These are phyloP conservation scores for Chromobotia macracanthus DNA, from an alignment of 2,797 vertebrate species.

Conservation along the genomic window DNA sequence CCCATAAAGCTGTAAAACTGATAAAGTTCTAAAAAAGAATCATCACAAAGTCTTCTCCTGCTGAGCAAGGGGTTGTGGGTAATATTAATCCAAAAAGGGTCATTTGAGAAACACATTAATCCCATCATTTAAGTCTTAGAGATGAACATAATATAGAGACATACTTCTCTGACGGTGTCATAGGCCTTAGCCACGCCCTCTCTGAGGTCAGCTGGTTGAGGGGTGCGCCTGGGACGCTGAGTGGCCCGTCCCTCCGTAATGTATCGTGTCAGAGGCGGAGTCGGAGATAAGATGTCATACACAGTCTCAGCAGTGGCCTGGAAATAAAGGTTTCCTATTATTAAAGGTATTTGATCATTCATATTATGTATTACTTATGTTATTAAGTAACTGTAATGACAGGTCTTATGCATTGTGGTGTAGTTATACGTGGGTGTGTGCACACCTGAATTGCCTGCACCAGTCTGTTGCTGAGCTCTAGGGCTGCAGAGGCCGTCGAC, in stretches of 20 bases:
- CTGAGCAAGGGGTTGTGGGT: too few relatives aligned
- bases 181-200: conserved; percentile 93
- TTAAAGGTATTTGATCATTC: background rate
- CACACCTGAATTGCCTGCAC: conserved; percentile 94
- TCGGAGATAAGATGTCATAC: conserved; percentile 92
- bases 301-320: conserved; percentile 93
- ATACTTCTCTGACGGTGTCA: conserved; percentile 89
- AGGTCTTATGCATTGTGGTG: background rate
- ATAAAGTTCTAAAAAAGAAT: background rate
- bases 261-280: conserved; percentile 81
- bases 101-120: too few relatives aligned
- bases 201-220: conserved; percentile 88
- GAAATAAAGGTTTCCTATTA: background rate
- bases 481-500: conserved; percentile 89
- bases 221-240: conserved; percentile 76
- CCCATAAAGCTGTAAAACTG: background rate
- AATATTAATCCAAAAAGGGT: background rate
- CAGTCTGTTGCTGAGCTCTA: conserved; percentile 92
- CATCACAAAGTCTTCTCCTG: too few relatives aligned
- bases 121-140: background rate
- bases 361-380: too few relatives aligned
- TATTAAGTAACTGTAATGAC: background rate
- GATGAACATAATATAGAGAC: background rate
- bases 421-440: background rate
- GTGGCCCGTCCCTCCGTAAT: conserved; percentile 81